phyloP scores from a whole-genome alignment of 2,888 invertebrate species.

The Lepidocyrtoides sp. region DNA sequence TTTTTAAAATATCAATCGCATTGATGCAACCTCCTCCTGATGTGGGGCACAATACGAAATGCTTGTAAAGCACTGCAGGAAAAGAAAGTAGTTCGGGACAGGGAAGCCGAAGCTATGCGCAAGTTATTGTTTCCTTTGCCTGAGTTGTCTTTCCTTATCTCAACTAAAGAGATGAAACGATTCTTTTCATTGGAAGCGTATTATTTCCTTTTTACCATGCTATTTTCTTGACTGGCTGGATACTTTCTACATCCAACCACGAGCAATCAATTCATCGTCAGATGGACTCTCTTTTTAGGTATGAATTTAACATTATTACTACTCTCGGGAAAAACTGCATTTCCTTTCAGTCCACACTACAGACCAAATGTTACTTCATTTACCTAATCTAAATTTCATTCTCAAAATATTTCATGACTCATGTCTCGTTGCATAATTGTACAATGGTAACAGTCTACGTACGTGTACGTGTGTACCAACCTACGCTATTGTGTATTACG shows the following conservation, averaged over 20 bases:
- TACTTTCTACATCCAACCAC: constrained; percentile 45
- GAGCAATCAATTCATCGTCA: constrained; percentile 55
- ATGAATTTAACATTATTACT: neutral
- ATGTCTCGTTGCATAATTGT: constrained; percentile 63
- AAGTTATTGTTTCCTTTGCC: neutral
- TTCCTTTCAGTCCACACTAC: constrained; percentile 7
- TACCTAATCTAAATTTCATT: constrained; percentile 61
- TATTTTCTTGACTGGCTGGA: constrained; percentile 53
- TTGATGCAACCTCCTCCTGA: constrained; percentile 51
- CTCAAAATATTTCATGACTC: constrained; percentile 64
- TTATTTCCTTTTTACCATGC: constrained; percentile 47
- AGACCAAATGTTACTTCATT: constrained; percentile 65
- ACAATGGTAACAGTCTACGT: constrained; percentile 30
- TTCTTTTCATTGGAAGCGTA: constrained; percentile 74
- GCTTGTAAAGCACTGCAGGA: constrained; percentile 23
- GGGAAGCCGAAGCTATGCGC: constrained; percentile 37
- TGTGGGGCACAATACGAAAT: constrained; percentile 65
- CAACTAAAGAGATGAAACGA: constrained; percentile 35
- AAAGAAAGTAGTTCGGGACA: constrained; percentile 14
- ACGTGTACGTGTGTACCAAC: neutral
- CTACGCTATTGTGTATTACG: constrained; percentile 36
- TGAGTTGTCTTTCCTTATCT: constrained; percentile 45
- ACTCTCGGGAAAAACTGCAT: constrained; percentile 24
- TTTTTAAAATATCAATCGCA: neutral
- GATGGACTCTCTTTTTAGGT: neutral